Conservation (phyloP, 30 jellyfish, hydroid and myxozoan genomes). For the Mastigias papua region DNA sequence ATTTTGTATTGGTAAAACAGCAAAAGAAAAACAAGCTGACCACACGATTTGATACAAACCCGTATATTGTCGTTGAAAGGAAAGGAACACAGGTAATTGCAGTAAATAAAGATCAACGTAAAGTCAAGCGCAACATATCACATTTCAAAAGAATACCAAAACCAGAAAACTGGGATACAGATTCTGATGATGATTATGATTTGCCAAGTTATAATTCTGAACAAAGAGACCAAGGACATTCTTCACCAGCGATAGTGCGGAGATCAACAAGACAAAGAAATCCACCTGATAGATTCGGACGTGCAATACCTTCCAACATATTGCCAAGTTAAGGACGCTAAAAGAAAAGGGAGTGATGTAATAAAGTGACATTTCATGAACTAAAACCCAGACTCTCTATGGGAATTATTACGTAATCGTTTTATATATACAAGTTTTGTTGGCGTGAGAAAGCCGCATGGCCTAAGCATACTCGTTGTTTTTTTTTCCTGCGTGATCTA, state of each 20-base stretch:
- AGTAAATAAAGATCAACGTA: constrained; percentile 4
- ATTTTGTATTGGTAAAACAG: constrained; percentile 38
- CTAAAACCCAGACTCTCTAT: neutral
- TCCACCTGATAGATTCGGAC: constrained; percentile 8
- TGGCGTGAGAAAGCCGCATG: neutral
- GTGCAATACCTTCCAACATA: neutral
- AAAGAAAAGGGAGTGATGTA: constrained; percentile 12
- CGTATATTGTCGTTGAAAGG: constrained; percentile 26
- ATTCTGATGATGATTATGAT: constrained; percentile 8
- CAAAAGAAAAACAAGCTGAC: constrained; percentile 47
- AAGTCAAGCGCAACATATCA: constrained; percentile 10
- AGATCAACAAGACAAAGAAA: constrained; percentile 49
- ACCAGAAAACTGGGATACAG: constrained; percentile 33
- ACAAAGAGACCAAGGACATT: constrained; percentile 27
- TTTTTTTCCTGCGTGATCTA: neutral
- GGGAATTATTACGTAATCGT: neutral
- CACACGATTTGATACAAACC: constrained; percentile 29
- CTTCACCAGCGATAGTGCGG: constrained; percentile 29
- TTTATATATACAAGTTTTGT: no score
- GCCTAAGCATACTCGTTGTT: neutral
- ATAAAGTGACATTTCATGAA: neutral
- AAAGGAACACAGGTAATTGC: constrained; percentile 20
- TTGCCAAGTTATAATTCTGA: constrained; percentile 14
- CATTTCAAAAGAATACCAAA: constrained; percentile 14
- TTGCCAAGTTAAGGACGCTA: neutral